phyloP scores from a whole-genome alignment of 1,140 invertebrate species.

The Pararge aegeria region DNA sequence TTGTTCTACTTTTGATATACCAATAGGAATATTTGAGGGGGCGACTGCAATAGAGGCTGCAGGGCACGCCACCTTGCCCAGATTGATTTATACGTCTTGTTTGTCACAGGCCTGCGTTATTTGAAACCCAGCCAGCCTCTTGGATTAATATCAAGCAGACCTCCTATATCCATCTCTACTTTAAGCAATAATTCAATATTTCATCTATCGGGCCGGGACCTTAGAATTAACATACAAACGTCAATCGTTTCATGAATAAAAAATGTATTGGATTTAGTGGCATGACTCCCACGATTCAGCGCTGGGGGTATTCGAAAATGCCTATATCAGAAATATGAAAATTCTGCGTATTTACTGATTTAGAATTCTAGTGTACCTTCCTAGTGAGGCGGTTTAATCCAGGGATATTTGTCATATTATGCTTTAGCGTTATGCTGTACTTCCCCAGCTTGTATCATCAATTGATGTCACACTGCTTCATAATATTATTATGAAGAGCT shows the following conservation, averaged over 20 bases:
- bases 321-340: slow-evolving; percentile 62
- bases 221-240: slow-evolving; percentile 79
- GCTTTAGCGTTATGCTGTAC: too few species aligned
- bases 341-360: slow-evolving; percentile 52
- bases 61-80: slow-evolving; percentile 67
- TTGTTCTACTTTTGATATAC: slow-evolving; percentile 69
- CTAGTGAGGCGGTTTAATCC: slow-evolving; percentile 10
- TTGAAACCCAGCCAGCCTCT: slow-evolving; percentile 77
- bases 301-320: slow-evolving; percentile 41
- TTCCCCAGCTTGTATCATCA: too few species aligned
- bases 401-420: not conserved
- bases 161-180: slow-evolving; percentile 69
- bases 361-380: slow-evolving; percentile 41
- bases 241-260: slow-evolving; percentile 80
- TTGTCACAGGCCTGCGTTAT: slow-evolving; percentile 79
- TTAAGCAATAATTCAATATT: slow-evolving; percentile 78
- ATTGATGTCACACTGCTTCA: too few species aligned
- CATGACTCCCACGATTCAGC: slow-evolving; percentile 59
- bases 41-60: slow-evolving; percentile 67
- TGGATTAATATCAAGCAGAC: slow-evolving; percentile 73
- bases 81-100: slow-evolving; percentile 81
- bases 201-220: slow-evolving; percentile 70
- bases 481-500: too few species aligned
- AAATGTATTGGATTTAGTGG: slow-evolving; percentile 79
- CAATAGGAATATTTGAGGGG: slow-evolving; percentile 47